Evolutionary conservation across 2,113 vertebrate species (phyloP), one percentile per base, ranked within the genome.

Genomic region (Bombycilla garrulus): DNA sequence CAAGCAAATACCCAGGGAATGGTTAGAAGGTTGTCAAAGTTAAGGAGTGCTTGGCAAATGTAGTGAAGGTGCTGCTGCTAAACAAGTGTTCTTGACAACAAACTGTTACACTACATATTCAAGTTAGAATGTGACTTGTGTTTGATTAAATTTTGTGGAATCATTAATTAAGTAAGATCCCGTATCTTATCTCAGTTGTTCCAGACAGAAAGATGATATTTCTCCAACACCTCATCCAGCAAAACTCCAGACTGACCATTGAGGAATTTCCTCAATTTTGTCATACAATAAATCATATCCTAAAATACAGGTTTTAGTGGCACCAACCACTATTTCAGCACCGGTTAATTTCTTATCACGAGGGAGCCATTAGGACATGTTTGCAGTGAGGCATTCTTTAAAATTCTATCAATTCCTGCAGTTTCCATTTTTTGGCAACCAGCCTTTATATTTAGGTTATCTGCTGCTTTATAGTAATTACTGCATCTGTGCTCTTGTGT

Each of bases 201-300:
- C 29, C 23, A 10, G 22, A 40, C 0, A 45, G n/a, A 51, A 81
- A 62, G 53, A 85, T 24, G 11, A 3, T 61, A 3, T 53, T 45
- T 53, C 19, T 53, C 26, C 26, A 33, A 18, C 33, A 28, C 33
- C 8, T 61, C 0, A 0, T 38, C 23, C 38, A 45, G 18, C 19
- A 69, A 61, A 78, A 61, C 28, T 45, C 23, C 33, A 33, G 22
- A 67, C 5, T 44, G 45, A 23, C 33, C 23, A 35, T 0, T 45
- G 15, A 35, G n/a, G 8, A 53, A 31, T 78, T 60, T 77, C 42
- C 13, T 26, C 42, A 38, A 26, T 35, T 76, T 69, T 61, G 4
- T 38, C 18, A n/a, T 15, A 20, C 18, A 77, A 15, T 14, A 86
- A 51, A 33, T 45, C 26, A 38, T 53, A 28, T 9, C 26, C 23